A percentile compares a stretch with the other conserved stretches of the same genome.
Conservation (phyloP, 2,797 vertebrate species). For the Bovichtus variegatus region DNA sequence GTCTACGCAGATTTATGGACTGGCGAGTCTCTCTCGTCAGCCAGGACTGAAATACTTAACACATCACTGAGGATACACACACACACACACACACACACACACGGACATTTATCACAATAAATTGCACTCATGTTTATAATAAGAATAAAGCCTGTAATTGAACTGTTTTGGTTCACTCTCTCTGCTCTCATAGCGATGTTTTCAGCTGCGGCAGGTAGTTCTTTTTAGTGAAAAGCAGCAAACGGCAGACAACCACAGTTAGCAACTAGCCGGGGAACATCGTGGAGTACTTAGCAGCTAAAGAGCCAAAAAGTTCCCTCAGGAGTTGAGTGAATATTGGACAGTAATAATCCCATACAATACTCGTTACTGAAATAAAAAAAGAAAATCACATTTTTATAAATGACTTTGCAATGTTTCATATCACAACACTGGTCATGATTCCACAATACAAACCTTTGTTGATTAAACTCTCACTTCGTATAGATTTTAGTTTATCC, state of each 20-base stretch:
- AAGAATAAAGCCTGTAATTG: conserved; percentile 16
- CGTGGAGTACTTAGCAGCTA: neutral
- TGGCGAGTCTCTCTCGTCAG: conserved; percentile 64
- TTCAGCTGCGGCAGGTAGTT: neutral
- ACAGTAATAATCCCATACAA: neutral
- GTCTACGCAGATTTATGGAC: conserved; percentile 75
- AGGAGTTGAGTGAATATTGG: neutral
- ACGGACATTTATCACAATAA: conserved; percentile 58
- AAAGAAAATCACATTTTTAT: neutral
- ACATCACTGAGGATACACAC: conserved; percentile 29
- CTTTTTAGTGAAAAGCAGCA: neutral
- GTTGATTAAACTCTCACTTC: conserved; percentile 2
- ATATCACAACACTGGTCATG: neutral
- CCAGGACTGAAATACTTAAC: conserved; percentile 69
- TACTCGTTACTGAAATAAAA: neutral
- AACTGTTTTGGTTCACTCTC: neutral
- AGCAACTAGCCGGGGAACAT: neutral
- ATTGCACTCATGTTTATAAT: conserved; percentile 55
- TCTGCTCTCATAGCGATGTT: neutral
- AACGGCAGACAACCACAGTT: neutral
- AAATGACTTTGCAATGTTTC: neutral
- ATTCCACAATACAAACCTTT: neutral
- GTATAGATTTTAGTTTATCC: conserved; percentile 6
- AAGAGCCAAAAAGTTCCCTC: neutral
- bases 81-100: neutral